Base-by-base conservation (phyloP, 2,113 vertebrate species). In the Illadopsis cleaveri region DNA sequence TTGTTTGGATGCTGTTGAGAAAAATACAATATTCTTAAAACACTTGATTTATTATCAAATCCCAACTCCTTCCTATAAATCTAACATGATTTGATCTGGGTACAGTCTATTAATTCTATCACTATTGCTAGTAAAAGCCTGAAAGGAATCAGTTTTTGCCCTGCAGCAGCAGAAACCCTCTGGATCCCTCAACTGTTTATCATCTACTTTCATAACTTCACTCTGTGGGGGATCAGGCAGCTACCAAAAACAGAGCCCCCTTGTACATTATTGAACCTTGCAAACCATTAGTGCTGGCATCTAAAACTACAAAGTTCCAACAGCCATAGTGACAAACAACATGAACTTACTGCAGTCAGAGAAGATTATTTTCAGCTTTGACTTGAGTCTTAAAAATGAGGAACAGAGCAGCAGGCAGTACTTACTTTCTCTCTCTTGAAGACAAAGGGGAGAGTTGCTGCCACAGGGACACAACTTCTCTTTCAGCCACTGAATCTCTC, bases 401-500 rank as follows among this genome's bases (percentile, higher is more conserved):
- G 5, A 9, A 22, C 7, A 2, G 27, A 81, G 22, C 58, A 86
- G 35, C 38, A 89, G 60, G 35, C 21, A 62, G 7, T 1, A 0
- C 18, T 89, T 81, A 54, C 27, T 22, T 54, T 62, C 40, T 45
- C 20, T 54, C 13, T 77, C 30, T n/a, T 14, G 5, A 72, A 48
- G 48, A 56, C 23, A 31, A 56, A 76, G 17, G 1, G 15, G 8
- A 76, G 23, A 38, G 75, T 44, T 0, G 0, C 10, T 51, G 17
- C 35, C 48, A 44, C 30, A 21, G 12, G 8, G 2, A 47, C 17
- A 35, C 27, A 71, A 9, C 21, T 42, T 15, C 8, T 44, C 31
- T 68, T 60, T 22, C 17, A 86, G 25, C 17, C 33, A 5, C 1
- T 11, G 6, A 18, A 30, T 6, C 11, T 6, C 8, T 57, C 11